These are phyloP conservation scores for Caenorhabditis japonica DNA, from an alignment of 2,888 invertebrate genomes.

Conservation along the genomic window DNA sequence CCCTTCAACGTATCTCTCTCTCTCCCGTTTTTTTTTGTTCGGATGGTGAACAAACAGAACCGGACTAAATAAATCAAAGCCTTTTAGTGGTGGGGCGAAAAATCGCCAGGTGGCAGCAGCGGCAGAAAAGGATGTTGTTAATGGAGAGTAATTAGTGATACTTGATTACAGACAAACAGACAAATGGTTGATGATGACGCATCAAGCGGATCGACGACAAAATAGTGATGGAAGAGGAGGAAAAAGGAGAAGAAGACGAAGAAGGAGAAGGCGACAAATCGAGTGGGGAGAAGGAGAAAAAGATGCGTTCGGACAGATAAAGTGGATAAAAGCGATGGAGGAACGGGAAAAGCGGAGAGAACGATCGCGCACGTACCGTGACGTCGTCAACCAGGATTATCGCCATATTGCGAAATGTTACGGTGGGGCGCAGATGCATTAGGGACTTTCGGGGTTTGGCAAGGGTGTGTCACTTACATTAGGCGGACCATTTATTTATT, in stretches of 20 bases:
- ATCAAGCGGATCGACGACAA: constrained; percentile 8
- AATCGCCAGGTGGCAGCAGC: constrained; percentile 1
- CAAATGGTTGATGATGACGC: constrained; percentile 20
- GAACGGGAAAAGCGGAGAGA: background rate
- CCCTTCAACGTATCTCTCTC: no score
- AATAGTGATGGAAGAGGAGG: constrained; percentile 1
- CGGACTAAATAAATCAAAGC: constrained; percentile 39
- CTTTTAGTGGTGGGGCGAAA: constrained; percentile 17
- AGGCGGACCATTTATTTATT: no score
- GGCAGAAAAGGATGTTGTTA: constrained; percentile 21
- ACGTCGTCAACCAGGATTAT: no score
- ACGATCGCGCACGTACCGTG: background rate
- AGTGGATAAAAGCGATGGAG: constrained; percentile 5
- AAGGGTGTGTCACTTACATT: no score
- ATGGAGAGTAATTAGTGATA: constrained; percentile 50
- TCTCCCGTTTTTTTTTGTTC: constrained; percentile 23
- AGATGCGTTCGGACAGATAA: constrained; percentile 17
- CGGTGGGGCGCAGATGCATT: no score
- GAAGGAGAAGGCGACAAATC: constrained; percentile 7
- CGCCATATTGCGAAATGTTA: no score
- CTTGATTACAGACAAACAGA: constrained; percentile 10
- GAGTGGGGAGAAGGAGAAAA: background rate
- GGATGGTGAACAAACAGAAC: constrained; percentile 34
- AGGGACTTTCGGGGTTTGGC: no score
- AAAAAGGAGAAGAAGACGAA: constrained; percentile 17